These are phyloP conservation scores for Heterotis niloticus DNA, from an alignment of 2,113 vertebrate species.

Conservation along the genomic window DNA sequence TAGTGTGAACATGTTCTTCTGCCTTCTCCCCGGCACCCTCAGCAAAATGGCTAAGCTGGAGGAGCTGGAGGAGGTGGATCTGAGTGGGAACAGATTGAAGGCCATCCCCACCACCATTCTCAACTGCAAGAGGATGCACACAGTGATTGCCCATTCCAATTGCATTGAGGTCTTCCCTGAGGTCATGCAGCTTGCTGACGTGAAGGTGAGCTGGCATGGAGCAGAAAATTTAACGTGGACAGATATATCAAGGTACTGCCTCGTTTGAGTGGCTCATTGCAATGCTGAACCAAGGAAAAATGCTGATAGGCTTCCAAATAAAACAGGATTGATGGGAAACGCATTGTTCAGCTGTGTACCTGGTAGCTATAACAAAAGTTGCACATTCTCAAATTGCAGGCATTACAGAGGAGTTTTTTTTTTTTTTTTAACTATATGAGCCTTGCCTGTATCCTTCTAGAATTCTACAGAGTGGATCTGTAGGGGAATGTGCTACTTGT, in stretches of 20 bases:
- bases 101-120: conserved; percentile 94
- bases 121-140: conserved; percentile 91
- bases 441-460: background rate
- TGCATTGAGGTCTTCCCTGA: conserved; percentile 95
- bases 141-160: conserved; percentile 91
- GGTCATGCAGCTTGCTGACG: conserved; percentile 94
- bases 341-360: too few relatives aligned
- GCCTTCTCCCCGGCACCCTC: background rate
- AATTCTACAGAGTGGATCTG: conserved; percentile 15
- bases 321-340: too few relatives aligned
- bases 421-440: background rate
- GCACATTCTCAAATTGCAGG: background rate
- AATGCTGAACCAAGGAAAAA: too few relatives aligned
- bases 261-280: too few relatives aligned
- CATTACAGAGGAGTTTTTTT: background rate
- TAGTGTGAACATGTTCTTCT: background rate
- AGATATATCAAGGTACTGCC: too few relatives aligned
- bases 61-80: conserved; percentile 91
- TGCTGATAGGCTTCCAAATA: too few relatives aligned
- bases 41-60: conserved; percentile 99
- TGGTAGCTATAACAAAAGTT: background rate
- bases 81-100: conserved; percentile 95
- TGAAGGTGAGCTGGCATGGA: conserved; percentile 72
- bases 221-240: too few relatives aligned
- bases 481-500: conserved; percentile 7